These are phyloP conservation scores for Argyrosomus japonicus DNA, from an alignment of 2,113 vertebrate genomes.

Conservation along the genomic window DNA sequence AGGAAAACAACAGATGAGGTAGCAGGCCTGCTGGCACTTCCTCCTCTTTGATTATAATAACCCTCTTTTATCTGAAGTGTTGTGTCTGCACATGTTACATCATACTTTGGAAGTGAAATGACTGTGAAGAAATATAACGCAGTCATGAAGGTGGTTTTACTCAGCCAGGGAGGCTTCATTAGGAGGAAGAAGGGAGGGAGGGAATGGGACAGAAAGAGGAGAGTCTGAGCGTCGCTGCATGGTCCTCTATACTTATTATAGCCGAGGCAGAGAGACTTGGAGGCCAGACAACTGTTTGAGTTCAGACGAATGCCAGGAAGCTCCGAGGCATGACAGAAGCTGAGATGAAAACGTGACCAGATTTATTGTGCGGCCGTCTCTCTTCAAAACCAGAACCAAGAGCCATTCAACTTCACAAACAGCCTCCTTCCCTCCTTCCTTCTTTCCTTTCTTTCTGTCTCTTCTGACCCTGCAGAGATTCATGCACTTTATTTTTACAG, in stretches of 20 bases:
- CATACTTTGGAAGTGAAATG: neutral
- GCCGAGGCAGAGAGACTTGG: conserved; percentile 23
- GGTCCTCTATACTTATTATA: conserved; percentile 1
- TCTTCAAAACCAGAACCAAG: conserved; percentile 42
- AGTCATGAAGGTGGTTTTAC: conserved; percentile 5
- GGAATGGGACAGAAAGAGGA: neutral
- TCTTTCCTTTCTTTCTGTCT: conserved; percentile 3
- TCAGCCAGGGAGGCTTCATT: conserved; percentile 9
- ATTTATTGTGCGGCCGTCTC: conserved; percentile 31
- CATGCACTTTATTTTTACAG: conserved; percentile 37
- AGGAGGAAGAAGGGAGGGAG: neutral
- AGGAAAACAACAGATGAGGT: conserved; percentile 51
- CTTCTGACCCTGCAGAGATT: conserved; percentile 44
- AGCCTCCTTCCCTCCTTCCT: neutral
- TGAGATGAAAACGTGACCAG: conserved; percentile 60
- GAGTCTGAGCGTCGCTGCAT: neutral
- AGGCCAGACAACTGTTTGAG: conserved; percentile 42
- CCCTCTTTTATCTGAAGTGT: conserved; percentile 36
- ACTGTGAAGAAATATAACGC: neutral
- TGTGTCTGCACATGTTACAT: conserved; percentile 49
- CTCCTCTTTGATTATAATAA: conserved; percentile 50
- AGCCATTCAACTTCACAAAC: conserved; percentile 53
- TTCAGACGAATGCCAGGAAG: conserved; percentile 45
- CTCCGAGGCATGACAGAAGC: conserved; percentile 53
- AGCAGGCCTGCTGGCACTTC: conserved; percentile 54